phyloP scores from a whole-genome alignment of 2,888 invertebrate genomes.

The Pyralis farinalis region DNA sequence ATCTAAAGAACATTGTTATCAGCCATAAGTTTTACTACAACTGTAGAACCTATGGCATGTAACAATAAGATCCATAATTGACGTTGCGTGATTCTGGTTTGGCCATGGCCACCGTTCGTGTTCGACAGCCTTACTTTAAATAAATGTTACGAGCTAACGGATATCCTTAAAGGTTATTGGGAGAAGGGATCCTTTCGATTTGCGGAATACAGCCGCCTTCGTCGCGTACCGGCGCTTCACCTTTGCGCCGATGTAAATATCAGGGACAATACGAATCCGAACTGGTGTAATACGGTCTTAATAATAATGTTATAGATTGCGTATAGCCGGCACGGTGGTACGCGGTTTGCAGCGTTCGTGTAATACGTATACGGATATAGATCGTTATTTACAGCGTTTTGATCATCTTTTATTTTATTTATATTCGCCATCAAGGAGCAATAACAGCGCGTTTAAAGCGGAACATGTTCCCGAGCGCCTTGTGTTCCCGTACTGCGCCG shows the following conservation, averaged over 20 bases:
- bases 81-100: neutral
- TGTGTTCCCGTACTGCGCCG: slow-evolving; percentile 67
- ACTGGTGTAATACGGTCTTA: slow-evolving; percentile 40
- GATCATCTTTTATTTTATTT: slow-evolving; percentile 22
- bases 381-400: slow-evolving; percentile 18
- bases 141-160: slow-evolving; percentile 16
- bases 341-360: slow-evolving; percentile 12
- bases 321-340: slow-evolving; percentile 10
- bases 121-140: slow-evolving; percentile 3
- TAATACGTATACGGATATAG: slow-evolving; percentile 13
- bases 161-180: slow-evolving; percentile 31
- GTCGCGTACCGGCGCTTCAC: slow-evolving; percentile 22
- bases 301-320: slow-evolving; percentile 17
- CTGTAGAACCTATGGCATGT: neutral
- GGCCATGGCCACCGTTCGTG: slow-evolving; percentile 14
- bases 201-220: slow-evolving; percentile 25
- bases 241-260: slow-evolving; percentile 38
- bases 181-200: slow-evolving; percentile 31
- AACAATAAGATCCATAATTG: neutral
- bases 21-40: too few relatives aligned
- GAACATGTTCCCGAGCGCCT: slow-evolving; percentile 50
- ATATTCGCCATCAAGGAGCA: slow-evolving; percentile 25
- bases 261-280: slow-evolving; percentile 41
- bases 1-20: too few relatives aligned
- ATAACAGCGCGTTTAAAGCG: slow-evolving; percentile 31